Base-by-base conservation (phyloP, 1,140 invertebrate species). In the Oryctes rhinoceros region DNA sequence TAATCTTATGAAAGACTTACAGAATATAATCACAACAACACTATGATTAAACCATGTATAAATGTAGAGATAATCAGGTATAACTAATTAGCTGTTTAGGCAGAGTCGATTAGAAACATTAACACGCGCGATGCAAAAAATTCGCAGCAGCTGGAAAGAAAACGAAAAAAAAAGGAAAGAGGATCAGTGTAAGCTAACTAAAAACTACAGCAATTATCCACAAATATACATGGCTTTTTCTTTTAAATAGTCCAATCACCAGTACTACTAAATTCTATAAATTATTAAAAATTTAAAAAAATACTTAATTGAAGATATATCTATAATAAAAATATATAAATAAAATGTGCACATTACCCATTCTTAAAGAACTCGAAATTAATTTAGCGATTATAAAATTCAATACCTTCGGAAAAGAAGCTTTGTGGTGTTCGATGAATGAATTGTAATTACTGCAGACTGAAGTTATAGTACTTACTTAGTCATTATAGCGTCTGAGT, bases 1-100 rank as follows among this genome's bases (percentile, higher is more conserved):
- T 84, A 85, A 85, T 85, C 84, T 86, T 86, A 87, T 85, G 85
- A 86, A 87, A 84, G 79, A 87, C 86, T 87, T 86, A 86, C 85
- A 87, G 87, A 87, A 87, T 87, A 86, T 87, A 86, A 87, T 87
- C 86, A 87, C 84, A 86, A 87, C 85, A 87, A 87, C 85, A 86
- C 84, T 86, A 83, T 85, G 78, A 80, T 80, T 48, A 84, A 87
- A 85, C 86, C 86, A 86, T 86, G 86, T 86, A 86, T 85, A 86
- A 84, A 85, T 82, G 86, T 84, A 83, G 2, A n/a, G 75, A 76
- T 76, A 76, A 76, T 76, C 15, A 76, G 24, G 24, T 71, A 24
- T 37, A 30, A 71, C 65, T 71, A 71, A 76, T 76, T 47, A 76
- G 47, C 37, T 47, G 20, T 18, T 49, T 76, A 76, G 75, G 37